These are phyloP conservation scores for Temnopleurus reevesii DNA, from an alignment of 53 echinoderm and acorn worm genomes.

Conservation along the genomic window DNA sequence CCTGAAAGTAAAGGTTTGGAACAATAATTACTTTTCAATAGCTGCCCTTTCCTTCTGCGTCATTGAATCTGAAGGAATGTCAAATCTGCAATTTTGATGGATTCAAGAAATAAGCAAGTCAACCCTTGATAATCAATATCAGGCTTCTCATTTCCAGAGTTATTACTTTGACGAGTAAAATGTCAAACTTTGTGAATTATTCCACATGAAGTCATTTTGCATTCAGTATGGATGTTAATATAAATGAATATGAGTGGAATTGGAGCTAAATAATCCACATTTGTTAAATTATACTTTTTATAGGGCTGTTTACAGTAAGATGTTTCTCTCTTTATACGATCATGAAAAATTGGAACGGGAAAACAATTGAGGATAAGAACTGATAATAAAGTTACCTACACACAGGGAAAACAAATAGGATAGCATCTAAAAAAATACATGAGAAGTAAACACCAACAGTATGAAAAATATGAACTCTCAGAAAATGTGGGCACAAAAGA, in stretches of 20 bases:
- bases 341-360: neutral
- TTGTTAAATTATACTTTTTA: neutral
- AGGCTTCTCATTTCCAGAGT: neutral
- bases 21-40: neutral
- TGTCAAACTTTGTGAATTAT: neutral
- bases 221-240: neutral
- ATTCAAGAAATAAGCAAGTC: neutral
- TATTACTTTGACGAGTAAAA: neutral
- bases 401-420: neutral
- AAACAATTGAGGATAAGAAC: neutral
- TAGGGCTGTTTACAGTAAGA: neutral
- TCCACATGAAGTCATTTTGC: neutral
- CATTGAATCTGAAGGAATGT: neutral
- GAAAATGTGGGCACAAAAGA: too few relatives aligned
- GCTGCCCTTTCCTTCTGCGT: constrained; percentile 5
- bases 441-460: too few relatives aligned
- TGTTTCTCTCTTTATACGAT: neutral
- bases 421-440: too few relatives aligned
- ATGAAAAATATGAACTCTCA: too few relatives aligned
- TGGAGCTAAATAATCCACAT: neutral
- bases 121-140: neutral
- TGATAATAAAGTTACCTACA: neutral
- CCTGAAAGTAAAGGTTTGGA: too few relatives aligned
- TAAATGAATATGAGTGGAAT: neutral
- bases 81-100: neutral